A percentile compares a stretch with the other conserved stretches of the same genome.
These are phyloP conservation scores for Himalopsyche tibetana DNA, from an alignment of 2,888 invertebrate species.

Conservation along the genomic window DNA sequence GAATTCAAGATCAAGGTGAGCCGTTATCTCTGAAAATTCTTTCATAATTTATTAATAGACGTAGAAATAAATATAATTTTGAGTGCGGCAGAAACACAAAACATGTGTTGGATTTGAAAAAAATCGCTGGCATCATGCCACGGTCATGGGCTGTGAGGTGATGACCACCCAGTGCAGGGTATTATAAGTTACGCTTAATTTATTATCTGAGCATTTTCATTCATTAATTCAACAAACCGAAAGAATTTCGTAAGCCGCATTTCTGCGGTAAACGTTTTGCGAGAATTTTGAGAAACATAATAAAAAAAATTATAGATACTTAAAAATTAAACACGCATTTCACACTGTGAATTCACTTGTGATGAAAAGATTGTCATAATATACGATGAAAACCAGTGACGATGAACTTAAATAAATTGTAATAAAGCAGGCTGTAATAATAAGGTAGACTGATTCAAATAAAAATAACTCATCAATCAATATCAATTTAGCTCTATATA, in stretches of 20 bases:
- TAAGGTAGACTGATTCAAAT: no score
- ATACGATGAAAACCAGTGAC: no score
- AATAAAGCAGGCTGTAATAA: no score
- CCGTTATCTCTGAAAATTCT: not conserved
- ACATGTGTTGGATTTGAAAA: not conserved
- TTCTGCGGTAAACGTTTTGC: no score
- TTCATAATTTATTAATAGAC: constrained; percentile 4
- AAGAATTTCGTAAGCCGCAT: not conserved
- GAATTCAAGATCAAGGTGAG: constrained; percentile 17
- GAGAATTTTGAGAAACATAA: no score
- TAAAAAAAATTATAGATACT: no score
- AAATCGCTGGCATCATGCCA: not conserved
- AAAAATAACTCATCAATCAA: no score
- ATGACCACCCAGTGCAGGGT: constrained; percentile 9
- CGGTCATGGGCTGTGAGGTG: not conserved
- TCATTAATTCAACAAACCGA: not conserved
- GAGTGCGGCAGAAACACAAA: not conserved
- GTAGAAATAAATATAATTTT: not conserved
- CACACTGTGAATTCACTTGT: no score
- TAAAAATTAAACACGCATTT: no score
- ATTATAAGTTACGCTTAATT: not conserved
- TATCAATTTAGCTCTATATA: no score
- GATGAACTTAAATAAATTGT: no score
- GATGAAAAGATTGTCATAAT: no score
- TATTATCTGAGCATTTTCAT: constrained; percentile 13